phyloP scores from a whole-genome alignment of 2,888 invertebrate species.

The Drosophila mulleri region DNA sequence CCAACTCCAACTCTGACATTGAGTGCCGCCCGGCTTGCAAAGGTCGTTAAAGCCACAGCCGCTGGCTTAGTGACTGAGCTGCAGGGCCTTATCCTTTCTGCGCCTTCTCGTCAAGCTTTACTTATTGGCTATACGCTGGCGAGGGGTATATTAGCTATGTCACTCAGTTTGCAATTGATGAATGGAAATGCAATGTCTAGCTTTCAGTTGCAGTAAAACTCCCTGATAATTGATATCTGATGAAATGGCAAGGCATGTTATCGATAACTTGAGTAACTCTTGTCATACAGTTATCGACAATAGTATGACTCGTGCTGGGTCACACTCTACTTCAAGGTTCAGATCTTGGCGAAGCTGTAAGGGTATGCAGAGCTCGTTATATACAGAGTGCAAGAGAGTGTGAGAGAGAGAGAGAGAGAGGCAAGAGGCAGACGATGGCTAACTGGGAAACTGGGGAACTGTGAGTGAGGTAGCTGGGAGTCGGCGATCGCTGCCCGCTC shows the following conservation, averaged over 20 bases:
- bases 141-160: slow-evolving; percentile 3
- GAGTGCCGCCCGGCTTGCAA: slow-evolving; percentile 53
- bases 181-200: too few species aligned
- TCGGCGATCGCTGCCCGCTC: background rate
- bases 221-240: background rate
- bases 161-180: background rate
- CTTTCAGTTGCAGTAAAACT: too few species aligned
- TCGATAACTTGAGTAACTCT: background rate
- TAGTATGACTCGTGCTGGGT: background rate
- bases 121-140: slow-evolving; percentile 28
- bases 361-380: slow-evolving; percentile 4
- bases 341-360: background rate
- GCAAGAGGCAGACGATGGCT: background rate
- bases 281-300: background rate
- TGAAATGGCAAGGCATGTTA: background rate
- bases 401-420: background rate
- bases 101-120: slow-evolving; percentile 60
- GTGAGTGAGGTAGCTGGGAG: slow-evolving; percentile 4
- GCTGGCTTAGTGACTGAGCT: slow-evolving; percentile 24
- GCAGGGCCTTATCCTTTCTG: slow-evolving; percentile 62
- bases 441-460: background rate
- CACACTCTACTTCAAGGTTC: background rate
- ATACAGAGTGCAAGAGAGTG: background rate
- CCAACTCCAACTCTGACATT: slow-evolving; percentile 15
- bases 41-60: slow-evolving; percentile 75